A percentile compares a stretch with the other conserved stretches of the same genome.
phyloP scores from a whole-genome alignment of 1,140 invertebrate genomes.

The Anastrepha ludens region DNA sequence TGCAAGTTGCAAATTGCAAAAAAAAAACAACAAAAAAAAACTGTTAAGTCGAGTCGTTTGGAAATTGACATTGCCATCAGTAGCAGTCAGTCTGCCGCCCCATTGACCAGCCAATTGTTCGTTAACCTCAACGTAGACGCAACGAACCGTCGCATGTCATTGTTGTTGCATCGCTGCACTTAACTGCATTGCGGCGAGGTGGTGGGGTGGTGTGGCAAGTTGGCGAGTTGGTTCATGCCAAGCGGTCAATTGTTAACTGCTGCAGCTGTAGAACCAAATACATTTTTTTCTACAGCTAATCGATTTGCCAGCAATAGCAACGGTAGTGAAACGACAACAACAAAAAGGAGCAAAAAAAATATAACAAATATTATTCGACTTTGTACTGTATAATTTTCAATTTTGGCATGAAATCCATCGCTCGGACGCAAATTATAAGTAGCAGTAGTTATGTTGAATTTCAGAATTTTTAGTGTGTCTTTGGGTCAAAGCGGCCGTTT shows the following conservation, averaged over 20 bases:
- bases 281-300: not conserved
- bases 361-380: not conserved
- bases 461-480: slow-evolving; percentile 5
- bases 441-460: not conserved
- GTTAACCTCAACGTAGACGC: slow-evolving; percentile 37
- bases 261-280: not conserved
- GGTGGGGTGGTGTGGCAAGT: not conserved
- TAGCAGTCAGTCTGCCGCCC: slow-evolving; percentile 42
- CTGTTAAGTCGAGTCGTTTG: not conserved
- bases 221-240: slow-evolving; percentile 8
- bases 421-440: slow-evolving; percentile 34
- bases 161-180: not conserved
- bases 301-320: not conserved
- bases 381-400: slow-evolving; percentile 34
- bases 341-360: not conserved
- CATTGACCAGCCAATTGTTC: slow-evolving; percentile 48
- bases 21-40: not conserved
- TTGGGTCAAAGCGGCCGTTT: not conserved
- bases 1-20: not conserved
- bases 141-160: not conserved
- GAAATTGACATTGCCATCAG: slow-evolving; percentile 33
- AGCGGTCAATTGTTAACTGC: not conserved
- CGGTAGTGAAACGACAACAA: not conserved
- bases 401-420: slow-evolving; percentile 46
- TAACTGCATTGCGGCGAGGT: not conserved